phyloP scores from a whole-genome alignment of 2,888 invertebrate genomes.

The Agrilus mali region DNA sequence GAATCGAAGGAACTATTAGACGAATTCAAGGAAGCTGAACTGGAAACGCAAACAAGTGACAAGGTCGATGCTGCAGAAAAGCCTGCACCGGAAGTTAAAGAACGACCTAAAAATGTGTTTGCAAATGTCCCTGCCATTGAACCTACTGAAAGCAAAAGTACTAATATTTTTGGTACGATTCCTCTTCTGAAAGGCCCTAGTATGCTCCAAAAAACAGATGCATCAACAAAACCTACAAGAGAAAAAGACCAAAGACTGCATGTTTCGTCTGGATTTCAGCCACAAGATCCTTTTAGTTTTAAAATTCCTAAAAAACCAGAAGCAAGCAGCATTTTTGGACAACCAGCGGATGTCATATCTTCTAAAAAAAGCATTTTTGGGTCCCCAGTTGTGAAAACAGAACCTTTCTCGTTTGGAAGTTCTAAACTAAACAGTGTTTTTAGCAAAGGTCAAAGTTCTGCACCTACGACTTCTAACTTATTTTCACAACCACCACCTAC shows the following conservation, averaged over 20 bases:
- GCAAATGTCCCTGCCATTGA: background rate
- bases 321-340: background rate
- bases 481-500: background rate
- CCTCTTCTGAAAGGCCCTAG: too few relatives aligned
- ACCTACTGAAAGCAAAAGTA: too few relatives aligned
- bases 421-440: background rate
- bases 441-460: background rate
- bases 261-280: too few relatives aligned
- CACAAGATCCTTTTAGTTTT: too few relatives aligned
- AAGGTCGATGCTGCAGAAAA: background rate
- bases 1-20: conserved; percentile 21
- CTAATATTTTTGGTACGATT: too few relatives aligned
- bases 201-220: too few relatives aligned
- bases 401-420: too few relatives aligned
- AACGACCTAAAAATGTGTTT: conserved; percentile 1
- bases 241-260: too few relatives aligned
- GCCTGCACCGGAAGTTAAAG: background rate
- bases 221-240: too few relatives aligned
- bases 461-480: background rate
- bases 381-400: too few relatives aligned
- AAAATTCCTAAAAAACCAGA: background rate
- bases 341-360: too few relatives aligned
- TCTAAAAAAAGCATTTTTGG: too few relatives aligned
- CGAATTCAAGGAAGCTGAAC: conserved; percentile 4
- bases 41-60: conserved; percentile 1